Conservation (phyloP, 2,113 vertebrate species). For the Cyprinodon brontotheroides region DNA sequence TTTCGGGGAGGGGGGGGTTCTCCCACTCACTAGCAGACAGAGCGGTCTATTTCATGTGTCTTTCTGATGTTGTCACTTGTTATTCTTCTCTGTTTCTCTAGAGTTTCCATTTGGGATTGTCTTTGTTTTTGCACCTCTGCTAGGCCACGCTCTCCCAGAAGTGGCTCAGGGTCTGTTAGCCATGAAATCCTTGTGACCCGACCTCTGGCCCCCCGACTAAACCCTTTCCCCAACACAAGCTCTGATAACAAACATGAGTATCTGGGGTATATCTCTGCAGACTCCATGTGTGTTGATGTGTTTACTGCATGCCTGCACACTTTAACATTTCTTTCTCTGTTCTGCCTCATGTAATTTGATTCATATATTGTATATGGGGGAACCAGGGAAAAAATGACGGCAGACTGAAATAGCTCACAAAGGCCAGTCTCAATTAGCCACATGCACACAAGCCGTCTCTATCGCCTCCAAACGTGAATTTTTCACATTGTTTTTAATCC, state of each 20-base stretch:
- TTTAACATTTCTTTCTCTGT: constrained; percentile 20
- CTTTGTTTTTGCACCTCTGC: constrained; percentile 62
- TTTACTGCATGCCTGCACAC: constrained; percentile 44
- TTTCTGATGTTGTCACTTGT: constrained; percentile 30
- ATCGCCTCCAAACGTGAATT: constrained; percentile 72
- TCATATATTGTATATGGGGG: constrained; percentile 34
- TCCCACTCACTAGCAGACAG: neutral
- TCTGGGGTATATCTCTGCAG: constrained; percentile 33
- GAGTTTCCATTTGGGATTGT: constrained; percentile 39
- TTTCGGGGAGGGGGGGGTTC: neutral
- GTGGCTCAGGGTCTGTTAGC: constrained; percentile 58
- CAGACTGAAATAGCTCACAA: constrained; percentile 52
- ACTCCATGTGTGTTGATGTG: constrained; percentile 30
- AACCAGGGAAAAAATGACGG: constrained; percentile 46
- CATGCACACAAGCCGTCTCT: constrained; percentile 57
- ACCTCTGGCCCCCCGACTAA: constrained; percentile 63
- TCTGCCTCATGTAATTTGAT: constrained; percentile 38
- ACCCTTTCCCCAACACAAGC: constrained; percentile 56
- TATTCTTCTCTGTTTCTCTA: constrained; percentile 49
- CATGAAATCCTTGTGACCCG: constrained; percentile 61
- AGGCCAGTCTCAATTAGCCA: constrained; percentile 26
- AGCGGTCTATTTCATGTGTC: constrained; percentile 22
- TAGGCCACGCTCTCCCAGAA: constrained; percentile 58
- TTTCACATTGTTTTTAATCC: constrained; percentile 54
- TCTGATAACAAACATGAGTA: constrained; percentile 62